Base-by-base conservation (phyloP, 1,140 invertebrate species). In the Adoxophyes honmai region DNA sequence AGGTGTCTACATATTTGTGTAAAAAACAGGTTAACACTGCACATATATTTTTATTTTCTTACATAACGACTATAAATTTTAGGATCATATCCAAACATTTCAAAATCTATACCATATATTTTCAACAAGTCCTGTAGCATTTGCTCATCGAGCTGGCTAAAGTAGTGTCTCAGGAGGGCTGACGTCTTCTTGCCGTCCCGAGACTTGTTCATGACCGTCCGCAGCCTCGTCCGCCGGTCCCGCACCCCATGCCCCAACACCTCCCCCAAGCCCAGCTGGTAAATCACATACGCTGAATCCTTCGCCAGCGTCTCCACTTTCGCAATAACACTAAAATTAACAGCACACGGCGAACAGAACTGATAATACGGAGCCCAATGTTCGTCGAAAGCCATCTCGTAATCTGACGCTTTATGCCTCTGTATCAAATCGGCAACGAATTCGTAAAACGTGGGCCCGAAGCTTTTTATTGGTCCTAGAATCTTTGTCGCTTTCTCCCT, bases 361-460 rank as follows among this genome's bases (percentile, higher is more conserved):
- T 92, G 87, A 68, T 94, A 92, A 58, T 93, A 93, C 0, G 94
- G 93, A 13, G 92, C 91, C 94, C 94, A 96, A 73, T 96, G 95
- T 66, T 94, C 93, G 62, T 94, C 92, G 60, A 91, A 93, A 18
- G 73, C 84, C 13, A 79, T 64, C 3, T 62, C 66, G 44, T 67
- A 79, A 44, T 68, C 79, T 44, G 67, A 73, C 0, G 70, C 70
- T 52, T 81, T 87, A 58, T 91, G 71, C 55, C 89, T 88, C 35
- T 87, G 66, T 8, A 90, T 91, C 35, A 94, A 87, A 64, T 93
- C 93, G 38, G 90, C 68, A 82, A 93, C 90, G 91, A 96, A 92
- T 92, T 96, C 86, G 66, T 85, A 90, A 92, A 97, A 89, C 64
- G 94, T 86, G 66, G 94, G 91, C 71, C 93, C 88, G 63, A 66